Percentiles rank a stretch among this genome's conserved stretches.
Conservation (phyloP, 2,888 invertebrate genomes). For the Stenchaetothrips biformis region DNA sequence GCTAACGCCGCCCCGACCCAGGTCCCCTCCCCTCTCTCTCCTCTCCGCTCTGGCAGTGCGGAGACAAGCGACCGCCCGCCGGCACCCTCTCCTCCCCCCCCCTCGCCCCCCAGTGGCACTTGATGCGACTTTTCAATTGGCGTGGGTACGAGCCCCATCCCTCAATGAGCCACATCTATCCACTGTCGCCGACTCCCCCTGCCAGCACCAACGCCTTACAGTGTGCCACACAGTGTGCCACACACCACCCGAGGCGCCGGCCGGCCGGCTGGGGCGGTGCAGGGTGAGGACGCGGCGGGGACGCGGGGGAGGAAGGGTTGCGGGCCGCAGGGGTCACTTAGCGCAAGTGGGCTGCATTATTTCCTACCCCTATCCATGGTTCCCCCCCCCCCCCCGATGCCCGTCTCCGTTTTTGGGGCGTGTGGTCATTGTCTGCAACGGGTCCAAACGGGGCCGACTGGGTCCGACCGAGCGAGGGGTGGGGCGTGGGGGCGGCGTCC, state of each 20-base stretch:
- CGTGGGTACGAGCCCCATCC: slow-evolving; percentile 12
- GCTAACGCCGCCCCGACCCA: slow-evolving; percentile 33
- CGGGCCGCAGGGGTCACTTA: slow-evolving; percentile 15
- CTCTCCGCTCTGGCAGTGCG: not conserved
- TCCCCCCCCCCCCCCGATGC: not conserved
- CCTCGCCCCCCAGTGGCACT: not conserved
- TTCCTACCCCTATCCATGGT: not conserved
- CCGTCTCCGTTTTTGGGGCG: not conserved
- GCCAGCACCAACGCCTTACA: not conserved
- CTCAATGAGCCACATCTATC: slow-evolving; percentile 21
- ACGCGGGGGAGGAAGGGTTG: not conserved
- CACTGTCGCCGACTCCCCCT: slow-evolving; percentile 11
- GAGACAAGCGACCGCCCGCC: not conserved
- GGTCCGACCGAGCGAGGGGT: too few species aligned
- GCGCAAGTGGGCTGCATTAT: slow-evolving; percentile 20
- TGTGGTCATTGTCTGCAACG: not conserved
- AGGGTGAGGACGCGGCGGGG: not conserved
- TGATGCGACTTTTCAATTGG: slow-evolving; percentile 23
- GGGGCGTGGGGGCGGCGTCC: too few species aligned
- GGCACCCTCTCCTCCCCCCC: not conserved
- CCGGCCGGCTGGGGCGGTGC: not conserved
- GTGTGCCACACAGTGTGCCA: too few species aligned
- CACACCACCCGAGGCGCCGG: not conserved
- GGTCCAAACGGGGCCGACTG: too few species aligned
- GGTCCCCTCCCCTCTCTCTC: not conserved